A percentile compares a stretch with the other conserved stretches of the same genome.
phyloP scores from a whole-genome alignment of 2,113 vertebrate species.

The Corvus hawaiiensis region DNA sequence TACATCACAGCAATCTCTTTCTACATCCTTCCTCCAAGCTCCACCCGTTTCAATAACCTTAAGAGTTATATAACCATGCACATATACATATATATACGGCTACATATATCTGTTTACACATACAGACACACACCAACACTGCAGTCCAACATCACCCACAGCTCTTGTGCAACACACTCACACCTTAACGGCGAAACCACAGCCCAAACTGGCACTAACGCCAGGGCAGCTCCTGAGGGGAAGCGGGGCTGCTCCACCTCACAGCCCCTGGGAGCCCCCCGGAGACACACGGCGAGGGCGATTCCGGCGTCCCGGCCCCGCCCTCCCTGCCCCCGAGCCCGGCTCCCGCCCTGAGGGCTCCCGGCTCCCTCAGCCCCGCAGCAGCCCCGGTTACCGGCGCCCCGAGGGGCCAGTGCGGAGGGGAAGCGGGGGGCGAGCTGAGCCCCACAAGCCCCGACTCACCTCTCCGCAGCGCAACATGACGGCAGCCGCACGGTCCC shows the following conservation, averaged over 20 bases:
- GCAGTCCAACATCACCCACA: background rate
- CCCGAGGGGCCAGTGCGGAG: background rate
- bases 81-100: rapidly evolving
- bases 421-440: background rate
- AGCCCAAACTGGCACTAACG: background rate
- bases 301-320: background rate
- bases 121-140: background rate
- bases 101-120: background rate
- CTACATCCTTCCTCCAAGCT: background rate
- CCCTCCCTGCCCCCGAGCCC: background rate
- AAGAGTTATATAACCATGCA: background rate
- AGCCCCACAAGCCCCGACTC: background rate
- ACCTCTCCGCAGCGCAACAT: constrained; percentile 50
- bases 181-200: background rate
- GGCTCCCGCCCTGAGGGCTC: background rate
- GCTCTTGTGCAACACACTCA: background rate
- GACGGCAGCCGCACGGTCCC: background rate
- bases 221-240: background rate
- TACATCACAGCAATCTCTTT: background rate
- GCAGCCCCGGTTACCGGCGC: background rate
- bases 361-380: background rate
- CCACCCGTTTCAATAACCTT: background rate
- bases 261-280: rapidly evolving
- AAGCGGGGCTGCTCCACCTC: background rate
- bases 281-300: rapidly evolving